Percentiles rank a stretch among this genome's conserved stretches.
Evolutionary conservation across 2,888 invertebrate species (phyloP).

Genomic region (Eupithecia inturbata): DNA sequence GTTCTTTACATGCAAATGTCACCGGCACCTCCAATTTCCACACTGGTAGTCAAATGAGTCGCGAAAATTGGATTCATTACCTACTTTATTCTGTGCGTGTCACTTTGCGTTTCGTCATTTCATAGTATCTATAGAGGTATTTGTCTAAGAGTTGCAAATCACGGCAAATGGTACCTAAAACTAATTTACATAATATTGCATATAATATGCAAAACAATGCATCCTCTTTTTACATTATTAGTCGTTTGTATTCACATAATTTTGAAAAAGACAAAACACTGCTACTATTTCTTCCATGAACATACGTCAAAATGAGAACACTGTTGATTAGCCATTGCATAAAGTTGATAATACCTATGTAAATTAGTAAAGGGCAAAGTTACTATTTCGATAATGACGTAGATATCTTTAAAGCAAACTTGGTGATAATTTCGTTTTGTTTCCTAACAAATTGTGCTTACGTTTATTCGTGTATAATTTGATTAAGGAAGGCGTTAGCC

Average conservation of each 20-base stretch:
- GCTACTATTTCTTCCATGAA: background rate
- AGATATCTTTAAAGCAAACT: background rate
- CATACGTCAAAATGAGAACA: background rate
- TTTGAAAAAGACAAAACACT: background rate
- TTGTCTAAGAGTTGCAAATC: no score
- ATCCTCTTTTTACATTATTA: no score
- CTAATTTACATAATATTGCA: no score
- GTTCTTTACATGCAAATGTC: background rate
- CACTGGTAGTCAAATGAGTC: slow-evolving; percentile 16
- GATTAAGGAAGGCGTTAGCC: no score
- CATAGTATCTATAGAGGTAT: no score
- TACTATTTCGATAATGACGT: background rate
- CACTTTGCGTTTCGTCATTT: slow-evolving; percentile 3
- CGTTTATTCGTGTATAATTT: no score
- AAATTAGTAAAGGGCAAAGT: background rate
- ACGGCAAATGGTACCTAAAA: no score
- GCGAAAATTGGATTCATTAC: slow-evolving; percentile 17
- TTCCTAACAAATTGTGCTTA: no score
- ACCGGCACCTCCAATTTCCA: background rate
- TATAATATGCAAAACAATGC: no score
- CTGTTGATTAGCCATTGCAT: no score
- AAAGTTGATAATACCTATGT: no score
- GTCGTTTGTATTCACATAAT: background rate
- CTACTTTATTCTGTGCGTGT: slow-evolving; percentile 16
- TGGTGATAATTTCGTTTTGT: no score